Evolutionary conservation across 2,888 invertebrate genomes (phyloP).

Genomic region (Pandemis cinnamomeana): DNA sequence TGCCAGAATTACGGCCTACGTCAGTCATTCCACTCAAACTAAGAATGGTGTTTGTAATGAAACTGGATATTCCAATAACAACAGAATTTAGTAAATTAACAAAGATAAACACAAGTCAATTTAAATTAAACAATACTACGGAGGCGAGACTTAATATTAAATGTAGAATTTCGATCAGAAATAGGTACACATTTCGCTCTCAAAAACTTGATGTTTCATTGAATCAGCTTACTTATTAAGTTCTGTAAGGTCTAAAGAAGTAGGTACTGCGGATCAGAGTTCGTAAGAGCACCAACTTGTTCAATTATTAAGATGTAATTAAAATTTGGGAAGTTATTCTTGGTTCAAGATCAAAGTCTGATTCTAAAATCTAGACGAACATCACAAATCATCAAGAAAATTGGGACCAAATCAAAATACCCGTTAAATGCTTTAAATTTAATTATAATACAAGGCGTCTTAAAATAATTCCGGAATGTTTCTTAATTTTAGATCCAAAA

Average conservation of each 20-base stretch:
- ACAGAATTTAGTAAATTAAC: slow-evolving; percentile 1
- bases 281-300: slow-evolving; percentile 8
- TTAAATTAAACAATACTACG: slow-evolving; percentile 2
- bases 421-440: too few relatives aligned
- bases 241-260: slow-evolving; percentile 8
- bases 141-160: neutral
- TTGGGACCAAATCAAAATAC: too few relatives aligned
- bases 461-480: too few relatives aligned
- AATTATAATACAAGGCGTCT: too few relatives aligned
- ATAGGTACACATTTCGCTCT: neutral
- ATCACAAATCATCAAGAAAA: too few relatives aligned
- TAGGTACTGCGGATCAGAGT: neutral
- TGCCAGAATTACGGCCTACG: neutral
- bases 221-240: slow-evolving; percentile 3
- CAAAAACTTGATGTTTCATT: slow-evolving; percentile 14
- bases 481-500: too few relatives aligned
- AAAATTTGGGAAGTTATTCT: neutral
- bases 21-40: neutral
- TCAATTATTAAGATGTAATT: slow-evolving; percentile 9
- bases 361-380: neutral
- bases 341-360: neutral
- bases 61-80: neutral
- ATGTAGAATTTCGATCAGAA: neutral
- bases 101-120: slow-evolving; percentile 6
- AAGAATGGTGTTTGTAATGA: neutral